Conservation (phyloP, 2,888 invertebrate species). For the Parasteatoda lunata region DNA sequence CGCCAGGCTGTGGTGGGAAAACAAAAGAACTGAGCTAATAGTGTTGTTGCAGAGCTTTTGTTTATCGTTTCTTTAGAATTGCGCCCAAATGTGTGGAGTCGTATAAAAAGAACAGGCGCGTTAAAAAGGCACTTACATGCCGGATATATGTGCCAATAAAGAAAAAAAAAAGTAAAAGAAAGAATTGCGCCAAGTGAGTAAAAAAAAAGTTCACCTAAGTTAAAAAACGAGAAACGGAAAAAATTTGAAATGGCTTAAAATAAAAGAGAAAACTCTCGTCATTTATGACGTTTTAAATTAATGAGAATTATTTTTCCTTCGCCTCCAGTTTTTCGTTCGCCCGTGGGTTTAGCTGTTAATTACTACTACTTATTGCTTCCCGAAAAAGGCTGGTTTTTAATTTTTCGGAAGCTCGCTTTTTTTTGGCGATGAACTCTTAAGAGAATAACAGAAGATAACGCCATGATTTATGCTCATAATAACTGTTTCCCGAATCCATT, state of each 20-base stretch:
- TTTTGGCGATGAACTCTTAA: slow-evolving; percentile 28
- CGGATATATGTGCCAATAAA: slow-evolving; percentile 53
- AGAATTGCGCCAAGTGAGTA: slow-evolving; percentile 22
- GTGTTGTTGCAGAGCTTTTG: slow-evolving; percentile 25
- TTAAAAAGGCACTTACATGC: slow-evolving; percentile 59
- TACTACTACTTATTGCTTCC: slow-evolving; percentile 45
- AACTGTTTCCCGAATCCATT: slow-evolving; percentile 21
- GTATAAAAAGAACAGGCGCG: slow-evolving; percentile 23
- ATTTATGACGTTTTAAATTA: slow-evolving; percentile 59
- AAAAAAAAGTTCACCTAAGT: slow-evolving; percentile 27
- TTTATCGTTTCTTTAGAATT: slow-evolving; percentile 30
- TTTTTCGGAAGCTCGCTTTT: slow-evolving; percentile 31
- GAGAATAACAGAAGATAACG: slow-evolving; percentile 43
- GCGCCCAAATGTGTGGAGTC: background rate
- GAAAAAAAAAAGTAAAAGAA: background rate
- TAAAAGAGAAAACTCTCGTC: slow-evolving; percentile 22
- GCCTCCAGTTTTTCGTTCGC: slow-evolving; percentile 37
- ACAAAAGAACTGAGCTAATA: slow-evolving; percentile 44
- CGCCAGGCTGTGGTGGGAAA: slow-evolving; percentile 10
- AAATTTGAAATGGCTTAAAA: slow-evolving; percentile 48
- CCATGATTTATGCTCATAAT: slow-evolving; percentile 52
- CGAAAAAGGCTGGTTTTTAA: slow-evolving; percentile 47
- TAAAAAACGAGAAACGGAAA: slow-evolving; percentile 55
- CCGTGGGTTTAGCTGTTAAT: slow-evolving; percentile 51
- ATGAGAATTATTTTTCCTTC: slow-evolving; percentile 57